Evolutionary conservation across 2,888 invertebrate species (phyloP).

Genomic region (Pammene fasciana): DNA sequence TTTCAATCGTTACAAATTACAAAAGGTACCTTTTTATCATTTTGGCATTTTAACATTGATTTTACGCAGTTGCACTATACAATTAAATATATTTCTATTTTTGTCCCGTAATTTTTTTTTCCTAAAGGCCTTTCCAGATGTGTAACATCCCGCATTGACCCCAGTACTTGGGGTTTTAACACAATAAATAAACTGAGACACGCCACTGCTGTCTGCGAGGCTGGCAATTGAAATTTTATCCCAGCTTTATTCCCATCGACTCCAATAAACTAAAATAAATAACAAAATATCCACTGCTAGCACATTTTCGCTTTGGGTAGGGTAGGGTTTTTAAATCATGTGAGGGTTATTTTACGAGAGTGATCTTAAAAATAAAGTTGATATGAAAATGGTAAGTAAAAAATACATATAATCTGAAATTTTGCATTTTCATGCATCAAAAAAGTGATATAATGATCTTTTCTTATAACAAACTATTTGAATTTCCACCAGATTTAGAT

Average conservation of each 20-base stretch:
- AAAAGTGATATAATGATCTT: no score
- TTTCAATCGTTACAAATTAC: no score
- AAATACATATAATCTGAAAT: not conserved
- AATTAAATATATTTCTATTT: no score
- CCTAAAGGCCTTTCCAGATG: slow-evolving; percentile 52
- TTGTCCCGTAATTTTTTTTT: not conserved
- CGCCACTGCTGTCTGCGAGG: slow-evolving; percentile 71
- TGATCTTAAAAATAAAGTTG: slow-evolving; percentile 45
- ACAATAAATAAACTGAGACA: slow-evolving; percentile 81
- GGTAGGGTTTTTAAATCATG: slow-evolving; percentile 68
- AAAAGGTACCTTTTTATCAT: no score
- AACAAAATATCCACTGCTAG: slow-evolving; percentile 63
- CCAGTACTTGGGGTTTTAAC: slow-evolving; percentile 66
- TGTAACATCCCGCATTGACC: slow-evolving; percentile 47
- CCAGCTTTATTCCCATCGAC: slow-evolving; percentile 73
- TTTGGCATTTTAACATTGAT: no score
- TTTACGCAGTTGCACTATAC: no score
- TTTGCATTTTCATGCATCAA: not conserved
- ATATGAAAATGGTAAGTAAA: not conserved
- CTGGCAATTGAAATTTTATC: slow-evolving; percentile 82
- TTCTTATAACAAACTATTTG: no score
- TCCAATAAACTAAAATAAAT: slow-evolving; percentile 76
- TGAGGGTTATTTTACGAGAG: slow-evolving; percentile 57
- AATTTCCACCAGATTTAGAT: no score
- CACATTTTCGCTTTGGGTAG: slow-evolving; percentile 46